Evolutionary conservation across 2,888 invertebrate species (phyloP), one percentile per base, ranked within the genome.

Genomic region (Tipula lateralis): DNA sequence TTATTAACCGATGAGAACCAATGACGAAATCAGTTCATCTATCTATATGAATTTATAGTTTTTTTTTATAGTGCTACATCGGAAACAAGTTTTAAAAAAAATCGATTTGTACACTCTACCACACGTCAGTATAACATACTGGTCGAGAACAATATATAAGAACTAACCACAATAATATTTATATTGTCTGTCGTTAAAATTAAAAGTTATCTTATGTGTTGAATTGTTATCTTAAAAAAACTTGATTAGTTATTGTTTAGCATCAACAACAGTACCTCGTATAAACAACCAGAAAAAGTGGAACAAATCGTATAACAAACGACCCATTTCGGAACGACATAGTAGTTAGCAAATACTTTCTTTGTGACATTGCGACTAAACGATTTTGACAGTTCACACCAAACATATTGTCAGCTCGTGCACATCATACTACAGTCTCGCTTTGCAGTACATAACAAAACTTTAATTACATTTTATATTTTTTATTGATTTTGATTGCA

Each of bases 401-500:
- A 24, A 44, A 44, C 44, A 24, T 66, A 66, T 12, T 6, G 44
- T 50, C 16, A 9, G 24, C 24, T 24, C 24, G 9, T 66, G 66
- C 12, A 1, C 36, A 9, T 12, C 12, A 32, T 32, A 32, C 6
- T 36, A 9, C 44, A 3, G 44, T 16, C 2, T 1, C 7, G 19
- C 24, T 24, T 2, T 24, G 24, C 13, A 32, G n/a, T n/a, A n/a
- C n/a, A n/a, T n/a, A n/a, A 12, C 24, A 19, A 24, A 66, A 66
- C 66, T 66, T 24, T 66, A 66, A 66, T 66, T 66, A 66, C 19
- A 66, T 66, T 66, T 66, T 66, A 66, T 66, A 66, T 24, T 66
- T 66, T 66, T 66, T 66, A 66, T 66, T 66, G 66, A 66, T 66
- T 66, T 50, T 66, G 19, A 66, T 66, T 66, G 66, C 66, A 66